Base-by-base conservation (phyloP, 1,140 invertebrate genomes). In the Lasaia peninsularis region DNA sequence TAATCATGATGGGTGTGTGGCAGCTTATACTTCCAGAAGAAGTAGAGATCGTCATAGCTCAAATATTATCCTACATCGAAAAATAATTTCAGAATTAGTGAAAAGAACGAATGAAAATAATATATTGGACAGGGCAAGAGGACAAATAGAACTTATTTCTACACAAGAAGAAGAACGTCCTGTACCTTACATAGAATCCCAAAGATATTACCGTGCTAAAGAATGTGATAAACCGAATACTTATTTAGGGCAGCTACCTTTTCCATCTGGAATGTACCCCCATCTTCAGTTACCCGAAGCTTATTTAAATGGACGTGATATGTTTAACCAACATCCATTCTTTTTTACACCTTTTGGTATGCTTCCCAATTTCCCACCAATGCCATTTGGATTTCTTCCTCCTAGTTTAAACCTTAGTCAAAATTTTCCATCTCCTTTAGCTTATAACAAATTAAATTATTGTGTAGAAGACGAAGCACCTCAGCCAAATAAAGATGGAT, bases 1-100 rank as follows among this genome's bases (percentile, higher is more conserved):
- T 88, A 97, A 94, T 62, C 95, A 98, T 2, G 96, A 98, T 61
- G 97, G 98, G n/a, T 99, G 98, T 78, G 97, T 96, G 80, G 97
- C 97, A 0, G 94, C 96, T 0, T 99, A 99, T 78, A 96, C 96
- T n/a, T 98, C 97, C 0, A 98, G 97, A 80, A 89, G 97, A 50
- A 97, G 95, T 63, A 92, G 97, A 58, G 97, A 99, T 76, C 91
- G 97, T 2, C 98, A 99, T 82, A 97, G 96, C 70, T 93, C 96
- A 0, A 99, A 99, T 78, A 89, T 96, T 31, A 98, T 97, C 73
- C 91, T 99, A 11, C 98, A 99, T 75, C 91, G 95, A 56, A 98
- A 98, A 81, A 89, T 98, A 21, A 79, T 97, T 33, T 95, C 95
- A 16, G 82, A 88, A 18, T 78, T 83, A 12, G 52, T 76, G 8